phyloP scores from a whole-genome alignment of 2,113 vertebrate genomes.

The Procavia capensis region DNA sequence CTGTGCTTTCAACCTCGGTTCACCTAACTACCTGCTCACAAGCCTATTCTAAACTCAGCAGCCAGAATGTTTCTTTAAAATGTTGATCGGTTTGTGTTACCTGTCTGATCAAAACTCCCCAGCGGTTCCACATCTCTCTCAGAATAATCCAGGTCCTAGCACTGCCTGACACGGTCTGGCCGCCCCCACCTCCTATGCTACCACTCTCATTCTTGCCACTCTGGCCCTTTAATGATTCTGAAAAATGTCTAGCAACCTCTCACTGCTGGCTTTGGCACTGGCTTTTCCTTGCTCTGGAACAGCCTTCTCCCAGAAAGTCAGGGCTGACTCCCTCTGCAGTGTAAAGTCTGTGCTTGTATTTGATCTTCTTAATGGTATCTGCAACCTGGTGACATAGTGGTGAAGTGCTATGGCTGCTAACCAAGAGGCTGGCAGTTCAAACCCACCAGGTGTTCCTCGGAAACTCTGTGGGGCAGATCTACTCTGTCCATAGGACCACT shows the following conservation, averaged over 20 bases:
- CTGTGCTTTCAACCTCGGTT: neutral
- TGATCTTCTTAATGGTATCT: neutral
- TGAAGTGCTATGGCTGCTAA: too few species aligned
- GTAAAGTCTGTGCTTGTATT: neutral
- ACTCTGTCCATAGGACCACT: too few species aligned
- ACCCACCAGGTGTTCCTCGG: too few species aligned
- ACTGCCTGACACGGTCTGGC: too few species aligned
- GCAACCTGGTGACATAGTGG: too few species aligned
- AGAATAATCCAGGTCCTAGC: neutral
- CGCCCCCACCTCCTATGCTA: neutral
- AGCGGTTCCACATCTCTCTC: neutral
- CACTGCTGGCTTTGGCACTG: neutral
- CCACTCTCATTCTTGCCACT: neutral
- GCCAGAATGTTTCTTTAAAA: neutral
- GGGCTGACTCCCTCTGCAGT: neutral
- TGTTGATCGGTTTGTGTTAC: neutral
- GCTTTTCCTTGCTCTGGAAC: neutral
- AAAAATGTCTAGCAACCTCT: neutral
- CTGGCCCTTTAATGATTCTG: neutral
- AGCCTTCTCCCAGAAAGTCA: neutral
- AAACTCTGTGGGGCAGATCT: too few species aligned
- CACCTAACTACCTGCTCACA: fast-evolving
- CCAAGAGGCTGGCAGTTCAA: too few species aligned
- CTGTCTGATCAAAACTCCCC: neutral
- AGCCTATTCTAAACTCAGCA: neutral